A percentile compares a stretch with the other conserved stretches of the same genome.
These are phyloP conservation scores for Pristionchus mayeri DNA, from an alignment of 2,888 invertebrate genomes.

Conservation along the genomic window DNA sequence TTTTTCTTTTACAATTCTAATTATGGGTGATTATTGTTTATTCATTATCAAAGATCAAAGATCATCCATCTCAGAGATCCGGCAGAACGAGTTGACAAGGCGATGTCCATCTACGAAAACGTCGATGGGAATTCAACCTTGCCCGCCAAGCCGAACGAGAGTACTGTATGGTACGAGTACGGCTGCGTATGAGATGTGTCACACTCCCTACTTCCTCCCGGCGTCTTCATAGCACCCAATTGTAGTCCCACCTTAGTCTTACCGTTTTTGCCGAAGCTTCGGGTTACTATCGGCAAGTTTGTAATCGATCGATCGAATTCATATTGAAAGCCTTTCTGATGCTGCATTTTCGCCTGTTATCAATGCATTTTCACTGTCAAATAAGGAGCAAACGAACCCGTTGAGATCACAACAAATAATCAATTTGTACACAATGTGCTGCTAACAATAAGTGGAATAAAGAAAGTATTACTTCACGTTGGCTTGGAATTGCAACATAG, in stretches of 20 bases:
- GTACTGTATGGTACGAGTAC: conserved; percentile 68
- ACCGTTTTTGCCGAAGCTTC: conserved; percentile 31
- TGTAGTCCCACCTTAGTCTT: neutral
- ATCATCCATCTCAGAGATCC: conserved; percentile 42
- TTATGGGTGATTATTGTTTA: neutral
- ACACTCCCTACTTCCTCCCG: neutral
- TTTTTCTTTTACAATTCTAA: conserved; percentile 53
- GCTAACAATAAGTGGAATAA: conserved; percentile 40
- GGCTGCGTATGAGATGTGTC: conserved; percentile 59
- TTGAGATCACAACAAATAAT: conserved; percentile 30
- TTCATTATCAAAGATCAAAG: neutral
- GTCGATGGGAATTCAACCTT: conserved; percentile 51
- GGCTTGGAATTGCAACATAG: no score
- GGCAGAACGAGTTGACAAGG: conserved; percentile 64
- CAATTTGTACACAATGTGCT: neutral
- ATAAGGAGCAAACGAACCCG: conserved; percentile 28
- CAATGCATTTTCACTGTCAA: conserved; percentile 9
- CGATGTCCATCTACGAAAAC: conserved; percentile 66
- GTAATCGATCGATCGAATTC: conserved; percentile 1
- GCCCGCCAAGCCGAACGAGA: conserved; percentile 56
- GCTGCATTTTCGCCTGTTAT: conserved; percentile 8
- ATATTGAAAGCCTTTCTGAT: conserved; percentile 35
- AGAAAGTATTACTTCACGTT: conserved; percentile 30
- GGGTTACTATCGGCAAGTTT: conserved; percentile 23
- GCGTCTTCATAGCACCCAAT: neutral